Conservation (phyloP, 1,140 invertebrate species). For the Ladona fulva region DNA sequence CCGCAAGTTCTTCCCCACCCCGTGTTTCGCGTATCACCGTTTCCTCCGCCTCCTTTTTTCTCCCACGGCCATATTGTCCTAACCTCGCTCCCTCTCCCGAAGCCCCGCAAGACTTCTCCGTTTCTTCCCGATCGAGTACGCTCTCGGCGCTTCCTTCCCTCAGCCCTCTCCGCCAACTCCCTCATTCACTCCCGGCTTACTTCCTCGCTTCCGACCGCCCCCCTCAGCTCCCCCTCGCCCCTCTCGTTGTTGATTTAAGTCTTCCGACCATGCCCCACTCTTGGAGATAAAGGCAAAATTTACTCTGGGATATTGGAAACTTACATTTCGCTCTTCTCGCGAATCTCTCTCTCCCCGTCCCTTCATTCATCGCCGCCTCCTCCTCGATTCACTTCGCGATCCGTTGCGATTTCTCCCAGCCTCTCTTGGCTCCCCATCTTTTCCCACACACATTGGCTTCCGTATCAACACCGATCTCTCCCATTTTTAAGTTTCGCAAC, state of each 20-base stretch:
- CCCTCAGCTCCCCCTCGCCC: not conserved
- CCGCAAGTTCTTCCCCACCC: no score
- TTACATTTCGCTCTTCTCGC: not conserved
- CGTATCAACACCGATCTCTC: not conserved
- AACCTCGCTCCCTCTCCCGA: no score
- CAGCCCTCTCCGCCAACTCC: not conserved
- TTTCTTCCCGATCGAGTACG: no score
- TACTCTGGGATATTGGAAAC: slow-evolving; percentile 9
- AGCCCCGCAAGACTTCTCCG: no score
- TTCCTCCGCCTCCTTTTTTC: no score
- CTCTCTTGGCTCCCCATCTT: not conserved
- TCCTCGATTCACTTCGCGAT: not conserved
- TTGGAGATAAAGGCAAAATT: not conserved
- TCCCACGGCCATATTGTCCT: no score
- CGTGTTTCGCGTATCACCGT: no score
- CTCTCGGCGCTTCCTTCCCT: no score
- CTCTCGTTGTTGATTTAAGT: not conserved
- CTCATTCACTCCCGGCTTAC: not conserved
- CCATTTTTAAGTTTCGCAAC: not conserved
- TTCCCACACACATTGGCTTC: not conserved
- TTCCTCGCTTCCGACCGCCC: not conserved
- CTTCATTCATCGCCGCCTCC: not conserved
- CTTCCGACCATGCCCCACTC: not conserved
- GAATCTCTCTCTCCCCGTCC: not conserved
- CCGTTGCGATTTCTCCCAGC: not conserved